These are phyloP conservation scores for Hycleus phaleratus DNA, from an alignment of 1,140 invertebrate species.

Conservation along the genomic window DNA sequence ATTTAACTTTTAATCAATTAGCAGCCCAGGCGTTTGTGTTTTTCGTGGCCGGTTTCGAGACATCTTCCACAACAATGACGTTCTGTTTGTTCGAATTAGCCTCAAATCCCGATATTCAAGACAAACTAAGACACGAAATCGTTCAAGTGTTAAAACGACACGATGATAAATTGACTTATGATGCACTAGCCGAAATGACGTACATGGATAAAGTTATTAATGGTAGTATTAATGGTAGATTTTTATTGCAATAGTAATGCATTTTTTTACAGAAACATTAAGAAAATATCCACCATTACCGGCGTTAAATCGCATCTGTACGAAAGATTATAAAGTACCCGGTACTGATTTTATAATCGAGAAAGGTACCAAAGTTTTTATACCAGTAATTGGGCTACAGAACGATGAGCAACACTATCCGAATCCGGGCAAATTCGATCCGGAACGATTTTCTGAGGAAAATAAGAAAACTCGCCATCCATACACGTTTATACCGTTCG, in stretches of 20 bases:
- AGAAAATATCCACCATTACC: constrained; percentile 48
- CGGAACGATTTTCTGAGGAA: constrained; percentile 51
- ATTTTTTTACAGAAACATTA: constrained; percentile 42
- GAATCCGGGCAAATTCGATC: constrained; percentile 56
- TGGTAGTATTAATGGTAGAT: constrained; percentile 1
- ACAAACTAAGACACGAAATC: constrained; percentile 47
- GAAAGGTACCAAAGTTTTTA: constrained; percentile 42
- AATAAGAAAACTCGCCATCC: constrained; percentile 37
- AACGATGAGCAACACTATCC: constrained; percentile 51
- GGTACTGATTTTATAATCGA: constrained; percentile 37
- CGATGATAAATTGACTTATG: constrained; percentile 32
- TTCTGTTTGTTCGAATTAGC: constrained; percentile 49
- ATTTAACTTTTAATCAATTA: constrained; percentile 1
- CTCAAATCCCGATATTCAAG: constrained; percentile 46
- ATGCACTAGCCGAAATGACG: constrained; percentile 33
- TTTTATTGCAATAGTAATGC: not conserved
- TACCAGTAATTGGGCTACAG: constrained; percentile 42
- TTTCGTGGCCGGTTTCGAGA: constrained; percentile 53
- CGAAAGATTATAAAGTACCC: constrained; percentile 40
- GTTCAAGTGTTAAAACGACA: constrained; percentile 22
- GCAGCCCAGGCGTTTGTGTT: constrained; percentile 47
- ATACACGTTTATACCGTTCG: constrained; percentile 49
- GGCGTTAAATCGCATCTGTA: constrained; percentile 41
- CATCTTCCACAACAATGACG: constrained; percentile 48
- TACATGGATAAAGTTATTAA: constrained; percentile 39